Evolutionary conservation across 2,888 invertebrate species (phyloP).

Genomic region (Drosophila villosipedis): DNA sequence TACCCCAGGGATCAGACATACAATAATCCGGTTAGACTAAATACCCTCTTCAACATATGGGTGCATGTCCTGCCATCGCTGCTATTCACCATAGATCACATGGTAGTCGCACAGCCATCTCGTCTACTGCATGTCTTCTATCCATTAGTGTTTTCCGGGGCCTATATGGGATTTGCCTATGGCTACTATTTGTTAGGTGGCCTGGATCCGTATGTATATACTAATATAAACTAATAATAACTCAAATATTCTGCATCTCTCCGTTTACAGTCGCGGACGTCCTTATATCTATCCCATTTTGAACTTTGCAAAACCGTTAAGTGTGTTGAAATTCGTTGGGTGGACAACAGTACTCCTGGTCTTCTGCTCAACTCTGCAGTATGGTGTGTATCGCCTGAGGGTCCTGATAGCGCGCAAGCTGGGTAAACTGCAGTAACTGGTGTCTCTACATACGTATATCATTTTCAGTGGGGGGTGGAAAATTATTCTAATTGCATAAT

Average conservation of each 20-base stretch:
- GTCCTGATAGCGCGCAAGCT: slow-evolving; percentile 36
- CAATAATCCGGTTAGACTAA: not conserved
- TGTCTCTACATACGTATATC: not conserved
- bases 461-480: not conserved
- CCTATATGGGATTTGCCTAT: slow-evolving; percentile 27
- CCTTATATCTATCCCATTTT: slow-evolving; percentile 40
- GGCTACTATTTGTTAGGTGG: slow-evolving; percentile 35
- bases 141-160: slow-evolving; percentile 21
- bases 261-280: slow-evolving; percentile 30
- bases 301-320: slow-evolving; percentile 9
- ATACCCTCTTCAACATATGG: slow-evolving; percentile 31
- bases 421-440: slow-evolving; percentile 32
- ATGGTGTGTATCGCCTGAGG: slow-evolving; percentile 53
- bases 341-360: not conserved
- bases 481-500: slow-evolving; percentile 32
- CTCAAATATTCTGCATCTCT: not conserved
- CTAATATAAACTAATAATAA: not conserved
- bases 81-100: slow-evolving; percentile 40
- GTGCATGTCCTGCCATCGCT: slow-evolving; percentile 39
- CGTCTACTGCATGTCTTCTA: slow-evolving; percentile 57
- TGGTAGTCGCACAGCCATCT: slow-evolving; percentile 58
- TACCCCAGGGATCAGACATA: slow-evolving; percentile 10
- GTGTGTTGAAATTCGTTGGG: not conserved
- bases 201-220: slow-evolving; percentile 36
- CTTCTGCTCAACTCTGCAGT: slow-evolving; percentile 35